Evolutionary conservation across 2,797 vertebrate genomes (phyloP), one percentile per base, ranked within the genome.

Genomic region (Sebastes flavidus): DNA sequence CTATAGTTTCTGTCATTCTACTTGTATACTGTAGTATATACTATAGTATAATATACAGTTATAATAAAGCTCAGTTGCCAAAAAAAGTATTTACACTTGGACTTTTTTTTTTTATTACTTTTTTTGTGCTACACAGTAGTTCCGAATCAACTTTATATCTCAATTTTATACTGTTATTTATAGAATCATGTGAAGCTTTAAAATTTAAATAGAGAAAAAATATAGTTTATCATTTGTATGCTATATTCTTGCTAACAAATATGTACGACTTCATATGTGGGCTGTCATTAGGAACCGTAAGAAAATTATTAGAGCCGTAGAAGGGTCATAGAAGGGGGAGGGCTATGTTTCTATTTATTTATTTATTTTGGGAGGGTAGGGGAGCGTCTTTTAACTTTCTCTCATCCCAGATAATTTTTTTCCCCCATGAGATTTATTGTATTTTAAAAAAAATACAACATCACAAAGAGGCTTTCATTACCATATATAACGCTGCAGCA

Each of bases 1-100:
- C 88, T 91, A 91, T 90, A 90, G 87, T 87, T 81, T 83, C 77
- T 88, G 81, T 85, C 42, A 49, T 80, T 88, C 86, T 90, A 89
- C 87, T 81, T 87, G 82, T 81, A 65, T 82, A 88, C 84, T 90
- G 85, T 90, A 92, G 88, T 89, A 83, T 78, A 85, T 78, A 92
- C 90, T 88, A 81, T 87, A 87, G 86, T 88, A 74, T 83, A 86
- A 88, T 92, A 87, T 93, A 91, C 82, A 90, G 72, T 63, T 91
- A 62, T 62, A 82, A 85, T 85, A 87, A 90, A 93, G 75, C 38
- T 79, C 84, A 83, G 88, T 81, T 85, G 87, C 88, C 83, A 78
- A 85, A 89, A 71, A 88, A 88, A 83, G 72, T 36, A 78, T 86
- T 91, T 80, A 79, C 42, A 84, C 80, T 70, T 65, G 72, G 46